Base-by-base conservation (phyloP, 2,888 invertebrate species). In the Luperina testacea region DNA sequence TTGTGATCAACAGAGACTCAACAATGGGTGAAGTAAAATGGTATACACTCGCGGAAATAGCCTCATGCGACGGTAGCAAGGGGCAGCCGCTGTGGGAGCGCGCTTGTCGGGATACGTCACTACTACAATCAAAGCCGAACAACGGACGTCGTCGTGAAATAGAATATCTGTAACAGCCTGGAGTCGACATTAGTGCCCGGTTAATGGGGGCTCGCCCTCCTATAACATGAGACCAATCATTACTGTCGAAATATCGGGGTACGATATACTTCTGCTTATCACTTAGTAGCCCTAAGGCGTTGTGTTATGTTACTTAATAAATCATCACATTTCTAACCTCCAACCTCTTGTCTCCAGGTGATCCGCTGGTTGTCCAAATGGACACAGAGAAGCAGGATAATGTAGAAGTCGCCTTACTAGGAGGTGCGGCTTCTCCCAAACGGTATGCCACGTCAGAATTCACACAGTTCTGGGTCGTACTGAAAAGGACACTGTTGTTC, bases 391-490 rank as follows among this genome's bases (percentile, higher is more conserved):
- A 98, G 91, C 97, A 97, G 51, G 97, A 97, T 80, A 98, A 98
- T 89, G 98, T 97, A 0, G 97, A 97, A n/a, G 97, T 97, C 24
- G 97, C 98, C 0, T 94, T 99, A n/a, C 96, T 98, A 1, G 98
- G 98, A 24, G 97, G 97, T 51, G 94, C 95, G 0, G 97, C 97
- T 0, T 97, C 98, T 0, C 98, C 98, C 11, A 97, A 97, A 53
- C 97, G 98, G 74, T 99, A 99, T 94, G 98, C 98, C n/a, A 98
- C 98, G 0, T 98, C 98, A 0, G 98, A 98, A 91, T 96, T 98
- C 59, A 97, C 97, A 86, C 99, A 99, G 94, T 99, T 99, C 94
- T 98, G 98, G 97, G 98, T 99, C 75, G 98, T 99, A 76, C 97
- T 99, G 81, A 98, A 98, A 91, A 97, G 99, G 90, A 98, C 99